Conservation (phyloP, 2,888 invertebrate genomes). For the Dasypolia templi region DNA sequence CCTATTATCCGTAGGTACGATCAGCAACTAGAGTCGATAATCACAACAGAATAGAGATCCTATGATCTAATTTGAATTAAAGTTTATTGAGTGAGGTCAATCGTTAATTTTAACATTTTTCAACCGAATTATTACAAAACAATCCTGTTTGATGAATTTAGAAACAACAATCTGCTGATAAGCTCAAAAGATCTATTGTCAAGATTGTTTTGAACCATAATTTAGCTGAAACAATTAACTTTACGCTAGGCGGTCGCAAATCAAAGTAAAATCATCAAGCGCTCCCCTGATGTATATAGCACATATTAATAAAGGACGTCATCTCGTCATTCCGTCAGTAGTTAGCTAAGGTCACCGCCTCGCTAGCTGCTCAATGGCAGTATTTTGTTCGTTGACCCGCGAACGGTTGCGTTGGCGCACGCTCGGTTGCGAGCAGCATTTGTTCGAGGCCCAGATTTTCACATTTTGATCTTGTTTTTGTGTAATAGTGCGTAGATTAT, state of each 20-base stretch:
- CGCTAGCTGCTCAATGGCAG: slow-evolving; percentile 78
- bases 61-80: background rate
- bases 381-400: slow-evolving; percentile 87
- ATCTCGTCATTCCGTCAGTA: slow-evolving; percentile 65
- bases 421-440: slow-evolving; percentile 54
- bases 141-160: background rate
- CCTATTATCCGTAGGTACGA: too few species aligned
- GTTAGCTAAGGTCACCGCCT: slow-evolving; percentile 83
- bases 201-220: slow-evolving; percentile 31
- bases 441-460: slow-evolving; percentile 46
- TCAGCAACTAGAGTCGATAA: too few species aligned
- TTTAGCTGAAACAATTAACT: slow-evolving; percentile 29
- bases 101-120: background rate
- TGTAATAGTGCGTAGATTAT: slow-evolving; percentile 29
- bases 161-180: background rate
- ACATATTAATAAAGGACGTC: slow-evolving; percentile 68
- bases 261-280: slow-evolving; percentile 54
- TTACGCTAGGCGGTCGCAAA: slow-evolving; percentile 44
- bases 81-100: too few species aligned
- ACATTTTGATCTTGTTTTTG: slow-evolving; percentile 35
- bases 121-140: slow-evolving; percentile 7
- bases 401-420: slow-evolving; percentile 74
- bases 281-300: slow-evolving; percentile 61
- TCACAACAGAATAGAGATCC: background rate
- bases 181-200: slow-evolving; percentile 13